Percentiles rank a stretch among this genome's conserved stretches.
phyloP scores from a whole-genome alignment of 2,113 vertebrate genomes.

The Petrocephalus microphthalmus region DNA sequence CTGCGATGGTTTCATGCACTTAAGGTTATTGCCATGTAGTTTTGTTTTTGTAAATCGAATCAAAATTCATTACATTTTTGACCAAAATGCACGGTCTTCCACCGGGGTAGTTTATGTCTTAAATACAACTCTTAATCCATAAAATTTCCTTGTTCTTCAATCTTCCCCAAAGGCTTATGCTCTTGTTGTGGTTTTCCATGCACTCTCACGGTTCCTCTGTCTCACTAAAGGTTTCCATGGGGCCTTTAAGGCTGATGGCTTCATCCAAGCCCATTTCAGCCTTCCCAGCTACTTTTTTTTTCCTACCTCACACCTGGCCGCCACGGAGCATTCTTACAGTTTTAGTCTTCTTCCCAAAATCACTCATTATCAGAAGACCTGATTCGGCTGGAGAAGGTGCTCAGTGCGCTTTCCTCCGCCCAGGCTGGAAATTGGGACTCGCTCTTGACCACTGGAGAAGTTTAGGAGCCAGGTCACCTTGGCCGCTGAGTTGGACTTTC shows the following conservation, averaged over 20 bases:
- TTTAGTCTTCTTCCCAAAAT: background rate
- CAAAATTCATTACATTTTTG: constrained; percentile 2
- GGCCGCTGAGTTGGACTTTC: background rate
- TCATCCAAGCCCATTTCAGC: background rate
- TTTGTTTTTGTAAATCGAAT: constrained; percentile 27
- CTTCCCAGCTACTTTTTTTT: background rate
- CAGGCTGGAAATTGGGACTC: background rate
- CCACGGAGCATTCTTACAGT: background rate
- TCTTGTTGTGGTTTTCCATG: background rate
- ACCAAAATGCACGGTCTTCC: constrained; percentile 13
- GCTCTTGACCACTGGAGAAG: background rate
- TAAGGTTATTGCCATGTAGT: background rate
- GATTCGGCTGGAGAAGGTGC: background rate
- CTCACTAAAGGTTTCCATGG: background rate
- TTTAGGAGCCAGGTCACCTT: background rate
- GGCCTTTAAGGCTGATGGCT: background rate
- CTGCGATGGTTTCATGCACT: background rate
- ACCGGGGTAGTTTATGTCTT: constrained; percentile 31
- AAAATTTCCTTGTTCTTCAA: constrained; percentile 44
- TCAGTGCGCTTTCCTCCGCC: background rate
- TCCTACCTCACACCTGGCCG: background rate
- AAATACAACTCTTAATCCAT: constrained; percentile 43
- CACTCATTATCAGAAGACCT: background rate
- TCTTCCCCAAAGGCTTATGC: constrained; percentile 22
- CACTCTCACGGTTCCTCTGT: background rate